Evolutionary conservation across 2,113 vertebrate species (phyloP).

Genomic region (Dendrocopos noguchii): DNA sequence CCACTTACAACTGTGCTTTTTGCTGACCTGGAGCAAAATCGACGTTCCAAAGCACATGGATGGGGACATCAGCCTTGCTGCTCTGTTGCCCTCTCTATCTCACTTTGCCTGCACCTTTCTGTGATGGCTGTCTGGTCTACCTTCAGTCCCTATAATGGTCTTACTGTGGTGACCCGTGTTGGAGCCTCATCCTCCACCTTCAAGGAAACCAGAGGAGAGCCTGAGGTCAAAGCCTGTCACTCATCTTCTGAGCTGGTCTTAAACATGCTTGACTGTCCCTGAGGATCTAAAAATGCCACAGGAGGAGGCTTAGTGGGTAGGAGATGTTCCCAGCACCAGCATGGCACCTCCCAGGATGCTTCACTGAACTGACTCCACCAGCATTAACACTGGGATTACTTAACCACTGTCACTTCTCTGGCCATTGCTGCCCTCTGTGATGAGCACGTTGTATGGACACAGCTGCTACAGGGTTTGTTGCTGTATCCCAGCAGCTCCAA

Average conservation of each 20-base stretch:
- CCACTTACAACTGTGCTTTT: neutral
- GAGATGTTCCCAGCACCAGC: fast-evolving
- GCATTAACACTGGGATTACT: neutral
- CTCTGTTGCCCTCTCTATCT: neutral
- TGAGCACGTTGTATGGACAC: fast-evolving
- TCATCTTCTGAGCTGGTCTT: neutral
- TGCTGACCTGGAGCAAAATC: neutral
- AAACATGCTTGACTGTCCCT: fast-evolving
- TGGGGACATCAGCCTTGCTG: neutral
- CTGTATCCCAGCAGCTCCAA: neutral
- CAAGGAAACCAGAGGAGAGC: neutral
- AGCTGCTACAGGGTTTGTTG: neutral
- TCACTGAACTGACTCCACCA: neutral
- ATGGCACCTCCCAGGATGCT: neutral
- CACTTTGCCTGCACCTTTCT: neutral
- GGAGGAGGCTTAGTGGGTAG: neutral
- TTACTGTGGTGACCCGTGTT: neutral
- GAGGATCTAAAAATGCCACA: neutral
- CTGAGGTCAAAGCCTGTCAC: neutral
- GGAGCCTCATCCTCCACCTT: neutral
- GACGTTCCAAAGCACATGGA: fast-evolving
- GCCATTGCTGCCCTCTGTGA: neutral
- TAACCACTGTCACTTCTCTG: neutral
- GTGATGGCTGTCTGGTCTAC: neutral
- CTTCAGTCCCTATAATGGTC: fast-evolving